Evolutionary conservation across 1,140 invertebrate species (phyloP).

Genomic region (Meloidogyne floridensis): DNA sequence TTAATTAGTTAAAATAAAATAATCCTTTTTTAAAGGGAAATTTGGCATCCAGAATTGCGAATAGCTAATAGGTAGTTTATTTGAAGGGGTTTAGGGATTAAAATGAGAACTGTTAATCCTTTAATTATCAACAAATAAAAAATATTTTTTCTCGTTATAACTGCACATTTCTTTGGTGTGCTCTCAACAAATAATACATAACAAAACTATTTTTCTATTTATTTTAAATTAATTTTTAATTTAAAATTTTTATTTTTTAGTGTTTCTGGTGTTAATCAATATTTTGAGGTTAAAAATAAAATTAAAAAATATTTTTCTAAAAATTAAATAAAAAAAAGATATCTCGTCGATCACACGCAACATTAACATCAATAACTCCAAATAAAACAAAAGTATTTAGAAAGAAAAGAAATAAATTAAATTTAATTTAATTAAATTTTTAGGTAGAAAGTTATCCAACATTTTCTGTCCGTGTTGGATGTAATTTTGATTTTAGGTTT

Average conservation of each 20-base stretch:
- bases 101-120: no score
- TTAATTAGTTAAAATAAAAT: background rate
- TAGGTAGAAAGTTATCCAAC: slow-evolving; percentile 62
- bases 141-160: no score
- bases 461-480: slow-evolving; percentile 59
- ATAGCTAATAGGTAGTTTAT: slow-evolving; percentile 43
- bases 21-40: slow-evolving; percentile 26
- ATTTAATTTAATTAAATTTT: background rate
- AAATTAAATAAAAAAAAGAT: slow-evolving; percentile 2
- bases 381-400: slow-evolving; percentile 13
- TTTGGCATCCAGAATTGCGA: slow-evolving; percentile 46
- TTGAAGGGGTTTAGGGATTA: no score
- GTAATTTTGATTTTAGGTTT: slow-evolving; percentile 55
- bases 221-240: background rate
- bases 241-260: slow-evolving; percentile 35
- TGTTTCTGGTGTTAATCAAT: slow-evolving; percentile 58
- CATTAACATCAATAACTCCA: slow-evolving; percentile 47
- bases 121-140: no score
- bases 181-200: no score
- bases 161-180: no score
- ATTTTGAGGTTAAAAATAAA: slow-evolving; percentile 45
- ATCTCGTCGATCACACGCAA: slow-evolving; percentile 53
- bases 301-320: background rate
- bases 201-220: background rate
- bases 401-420: background rate